A percentile compares a stretch with the other conserved stretches of the same genome.
Conservation (phyloP, 2,113 vertebrate genomes). For the Gallinago media region DNA sequence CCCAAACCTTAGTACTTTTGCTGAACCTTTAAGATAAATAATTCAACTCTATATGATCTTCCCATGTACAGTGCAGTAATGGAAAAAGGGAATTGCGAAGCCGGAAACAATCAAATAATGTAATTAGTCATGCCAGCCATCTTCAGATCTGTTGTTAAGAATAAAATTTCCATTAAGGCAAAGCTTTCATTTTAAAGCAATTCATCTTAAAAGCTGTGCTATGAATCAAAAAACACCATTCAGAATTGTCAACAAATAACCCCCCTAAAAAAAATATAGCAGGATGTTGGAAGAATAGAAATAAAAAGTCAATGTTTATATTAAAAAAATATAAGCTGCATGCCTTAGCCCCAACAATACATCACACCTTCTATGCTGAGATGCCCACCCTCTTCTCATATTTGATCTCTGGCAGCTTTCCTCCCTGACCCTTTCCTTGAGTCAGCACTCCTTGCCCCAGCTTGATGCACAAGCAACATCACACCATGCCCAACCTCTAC, state of each 20-base stretch:
- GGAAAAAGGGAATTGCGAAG: not conserved
- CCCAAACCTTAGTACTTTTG: not conserved
- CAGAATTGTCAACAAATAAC: not conserved
- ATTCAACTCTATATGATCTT: not conserved
- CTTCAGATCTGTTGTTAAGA: not conserved
- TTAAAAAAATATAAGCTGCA: not conserved
- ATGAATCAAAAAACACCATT: not conserved
- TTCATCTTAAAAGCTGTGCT: not conserved
- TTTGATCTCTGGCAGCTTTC: not conserved
- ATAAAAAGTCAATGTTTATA: rapidly evolving
- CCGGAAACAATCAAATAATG: not conserved
- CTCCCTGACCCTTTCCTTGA: not conserved
- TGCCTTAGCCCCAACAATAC: not conserved
- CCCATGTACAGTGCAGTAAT: not conserved
- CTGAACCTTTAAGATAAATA: not conserved
- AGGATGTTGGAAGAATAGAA: not conserved
- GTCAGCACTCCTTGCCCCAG: not conserved
- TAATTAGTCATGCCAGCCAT: not conserved
- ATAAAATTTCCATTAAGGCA: not conserved
- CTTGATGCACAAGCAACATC: not conserved
- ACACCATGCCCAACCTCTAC: not conserved
- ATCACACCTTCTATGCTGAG: not conserved
- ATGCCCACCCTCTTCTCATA: not conserved
- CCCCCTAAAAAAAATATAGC: not conserved
- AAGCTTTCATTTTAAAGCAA: not conserved